Base-by-base conservation (phyloP, 2,113 vertebrate genomes). In the Ctenomys sociabilis region DNA sequence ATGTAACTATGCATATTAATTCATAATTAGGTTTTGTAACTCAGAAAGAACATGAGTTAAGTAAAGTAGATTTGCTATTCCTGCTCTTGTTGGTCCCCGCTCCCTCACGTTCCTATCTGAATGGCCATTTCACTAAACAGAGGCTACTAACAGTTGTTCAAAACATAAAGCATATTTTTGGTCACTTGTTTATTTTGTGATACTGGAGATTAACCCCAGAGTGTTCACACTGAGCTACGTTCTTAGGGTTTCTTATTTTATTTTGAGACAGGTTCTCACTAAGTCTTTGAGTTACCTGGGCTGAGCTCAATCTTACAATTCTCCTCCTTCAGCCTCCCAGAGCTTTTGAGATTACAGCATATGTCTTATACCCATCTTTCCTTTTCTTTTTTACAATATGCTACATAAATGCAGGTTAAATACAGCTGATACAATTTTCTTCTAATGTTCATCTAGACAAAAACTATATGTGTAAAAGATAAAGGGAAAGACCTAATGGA, bases 341-440 rank as follows among this genome's bases (percentile, higher is more conserved):
- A 75, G 72, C 43, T 40, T 9, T 40, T 40, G 72, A 43, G 72
- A 49, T 49, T 1, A 78, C 43, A 78, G 75, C 45, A 52, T 78
- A 78, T 49, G 26, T 30, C 28, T 49, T 28, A 78, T 32, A 78
- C 28, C 21, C 26, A 45, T 73, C 37, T 84, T 88, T 72, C 35
- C 43, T 75, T 88, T 72, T 28, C n/a, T 84, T 95, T 83, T 40
- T 64, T n/a, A 75, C 61, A 81, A 66, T 13, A 63, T 83, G n/a
- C 77, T 75, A 24, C 43, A 70, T 86, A 86, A 68, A 68, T 77
- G 21, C 52, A 61, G 83, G 61, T 92, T 85, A 90, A 94, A 92
- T n/a, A 83, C 26, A 78, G 22, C 3, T 21, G 37, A 80, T 54
- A 32, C 16, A 80, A 24, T 63, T 97, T 95, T 81, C 64, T 28